These are phyloP conservation scores for Colaptes auratus DNA, from an alignment of 2,113 vertebrate species.

Conservation along the genomic window DNA sequence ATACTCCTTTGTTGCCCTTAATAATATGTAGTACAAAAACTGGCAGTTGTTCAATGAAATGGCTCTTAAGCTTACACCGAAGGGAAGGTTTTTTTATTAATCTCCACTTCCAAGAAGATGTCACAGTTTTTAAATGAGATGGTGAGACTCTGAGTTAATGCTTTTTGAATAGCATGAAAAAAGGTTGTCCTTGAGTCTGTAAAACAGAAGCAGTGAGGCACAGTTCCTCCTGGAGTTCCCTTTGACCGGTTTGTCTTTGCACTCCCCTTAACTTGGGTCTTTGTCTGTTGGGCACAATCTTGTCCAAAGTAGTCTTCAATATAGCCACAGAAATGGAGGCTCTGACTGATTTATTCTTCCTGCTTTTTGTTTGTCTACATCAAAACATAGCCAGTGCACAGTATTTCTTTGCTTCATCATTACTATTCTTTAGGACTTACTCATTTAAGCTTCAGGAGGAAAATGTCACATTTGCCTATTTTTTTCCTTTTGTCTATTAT, in stretches of 20 bases:
- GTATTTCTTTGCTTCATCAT: background rate
- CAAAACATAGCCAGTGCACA: background rate
- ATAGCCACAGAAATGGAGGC: background rate
- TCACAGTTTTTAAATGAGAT: slow-evolving; percentile 45
- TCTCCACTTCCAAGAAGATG: slow-evolving; percentile 65
- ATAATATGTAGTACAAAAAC: slow-evolving; percentile 65
- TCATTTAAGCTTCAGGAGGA: background rate
- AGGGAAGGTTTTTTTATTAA: slow-evolving; percentile 35
- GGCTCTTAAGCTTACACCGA: slow-evolving; percentile 61
- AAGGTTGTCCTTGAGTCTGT: slow-evolving; percentile 30
- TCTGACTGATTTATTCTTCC: slow-evolving; percentile 21
- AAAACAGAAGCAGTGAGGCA: slow-evolving; percentile 50
- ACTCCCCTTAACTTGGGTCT: slow-evolving; percentile 12
- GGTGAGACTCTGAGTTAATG: slow-evolving; percentile 59
- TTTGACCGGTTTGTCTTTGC: slow-evolving; percentile 38
- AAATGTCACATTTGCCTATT: background rate
- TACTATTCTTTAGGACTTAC: background rate
- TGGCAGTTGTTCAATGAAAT: slow-evolving; percentile 68
- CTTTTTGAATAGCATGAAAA: slow-evolving; percentile 57
- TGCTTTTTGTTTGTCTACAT: slow-evolving; percentile 1
- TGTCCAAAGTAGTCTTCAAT: slow-evolving; percentile 11
- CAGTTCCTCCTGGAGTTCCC: slow-evolving; percentile 39
- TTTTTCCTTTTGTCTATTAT: background rate
- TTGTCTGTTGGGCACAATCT: slow-evolving; percentile 16
- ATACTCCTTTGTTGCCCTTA: slow-evolving; percentile 42